Evolutionary conservation across 2,797 vertebrate genomes (phyloP).

Genomic region (Lateolabrax maculatus): DNA sequence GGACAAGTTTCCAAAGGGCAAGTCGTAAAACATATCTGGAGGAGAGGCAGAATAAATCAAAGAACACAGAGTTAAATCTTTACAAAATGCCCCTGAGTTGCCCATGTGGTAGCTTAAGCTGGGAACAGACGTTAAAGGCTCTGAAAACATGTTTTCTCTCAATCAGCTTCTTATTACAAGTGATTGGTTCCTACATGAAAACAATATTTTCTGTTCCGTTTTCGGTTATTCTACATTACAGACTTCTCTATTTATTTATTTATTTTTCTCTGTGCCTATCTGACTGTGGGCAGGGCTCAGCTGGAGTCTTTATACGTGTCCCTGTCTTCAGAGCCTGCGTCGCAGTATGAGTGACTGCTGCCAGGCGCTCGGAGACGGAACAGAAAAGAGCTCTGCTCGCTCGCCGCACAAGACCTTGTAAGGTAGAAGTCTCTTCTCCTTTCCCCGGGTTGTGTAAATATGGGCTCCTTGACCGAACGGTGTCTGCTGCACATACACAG

Average conservation of each 20-base stretch:
- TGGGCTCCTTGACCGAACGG: slow-evolving; percentile 48
- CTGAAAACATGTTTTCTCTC: neutral
- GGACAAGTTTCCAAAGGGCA: slow-evolving; percentile 1
- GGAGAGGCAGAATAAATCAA: slow-evolving; percentile 6
- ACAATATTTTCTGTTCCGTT: neutral
- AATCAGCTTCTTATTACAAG: neutral
- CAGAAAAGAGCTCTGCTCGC: slow-evolving; percentile 21
- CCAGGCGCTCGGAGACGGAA: slow-evolving; percentile 26
- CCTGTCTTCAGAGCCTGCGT: neutral
- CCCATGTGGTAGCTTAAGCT: neutral
- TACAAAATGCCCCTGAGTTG: neutral
- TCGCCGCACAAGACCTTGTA: slow-evolving; percentile 60
- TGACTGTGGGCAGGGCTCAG: neutral
- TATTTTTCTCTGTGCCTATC: neutral
- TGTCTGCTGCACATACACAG: slow-evolving; percentile 45
- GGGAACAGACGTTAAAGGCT: neutral
- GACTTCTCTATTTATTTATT: neutral
- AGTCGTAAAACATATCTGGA: neutral
- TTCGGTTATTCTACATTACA: neutral
- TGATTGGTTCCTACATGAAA: neutral
- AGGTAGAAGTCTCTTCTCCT: slow-evolving; percentile 56
- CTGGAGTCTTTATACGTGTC: neutral
- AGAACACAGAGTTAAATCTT: neutral
- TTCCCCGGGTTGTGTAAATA: slow-evolving; percentile 66
- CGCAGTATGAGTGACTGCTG: slow-evolving; percentile 27